A percentile compares a stretch with the other conserved stretches of the same genome.
These are phyloP conservation scores for Dolichallabes microphthalmus DNA, from an alignment of 2,113 vertebrate genomes.

Conservation along the genomic window DNA sequence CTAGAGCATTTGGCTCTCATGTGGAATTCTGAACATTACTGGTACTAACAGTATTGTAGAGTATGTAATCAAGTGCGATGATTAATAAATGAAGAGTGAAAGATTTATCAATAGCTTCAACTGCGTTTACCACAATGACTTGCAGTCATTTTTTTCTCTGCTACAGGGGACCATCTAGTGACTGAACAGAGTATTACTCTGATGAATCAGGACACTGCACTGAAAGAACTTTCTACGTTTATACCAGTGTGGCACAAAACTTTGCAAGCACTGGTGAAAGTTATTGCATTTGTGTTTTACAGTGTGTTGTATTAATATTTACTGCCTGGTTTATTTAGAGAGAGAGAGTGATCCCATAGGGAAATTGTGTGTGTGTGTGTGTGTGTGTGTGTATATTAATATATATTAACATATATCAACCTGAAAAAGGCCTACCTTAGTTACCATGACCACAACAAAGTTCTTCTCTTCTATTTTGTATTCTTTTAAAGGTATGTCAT, in stretches of 20 bases:
- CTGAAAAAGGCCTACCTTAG: constrained; percentile 67
- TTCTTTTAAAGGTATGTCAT: constrained; percentile 71
- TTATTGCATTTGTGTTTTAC: no score
- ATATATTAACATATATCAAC: background rate
- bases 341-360: no score
- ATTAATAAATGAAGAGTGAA: background rate
- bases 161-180: constrained; percentile 15
- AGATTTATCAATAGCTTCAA: background rate
- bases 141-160: background rate
- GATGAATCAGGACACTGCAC: background rate
- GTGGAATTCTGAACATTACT: background rate
- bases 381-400: background rate
- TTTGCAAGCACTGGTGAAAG: no score
- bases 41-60: background rate
- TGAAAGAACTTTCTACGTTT: background rate
- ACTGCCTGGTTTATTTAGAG: no score
- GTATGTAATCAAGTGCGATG: background rate
- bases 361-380: no score
- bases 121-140: no score
- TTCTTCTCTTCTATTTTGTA: constrained; percentile 79
- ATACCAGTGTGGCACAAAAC: background rate
- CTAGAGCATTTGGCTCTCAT: background rate
- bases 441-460: constrained; percentile 78
- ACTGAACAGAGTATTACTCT: constrained; percentile 7
- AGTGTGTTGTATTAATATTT: no score